Conservation (phyloP, 64 coral and sea anemone species). For the Stichodactyla helianthus region DNA sequence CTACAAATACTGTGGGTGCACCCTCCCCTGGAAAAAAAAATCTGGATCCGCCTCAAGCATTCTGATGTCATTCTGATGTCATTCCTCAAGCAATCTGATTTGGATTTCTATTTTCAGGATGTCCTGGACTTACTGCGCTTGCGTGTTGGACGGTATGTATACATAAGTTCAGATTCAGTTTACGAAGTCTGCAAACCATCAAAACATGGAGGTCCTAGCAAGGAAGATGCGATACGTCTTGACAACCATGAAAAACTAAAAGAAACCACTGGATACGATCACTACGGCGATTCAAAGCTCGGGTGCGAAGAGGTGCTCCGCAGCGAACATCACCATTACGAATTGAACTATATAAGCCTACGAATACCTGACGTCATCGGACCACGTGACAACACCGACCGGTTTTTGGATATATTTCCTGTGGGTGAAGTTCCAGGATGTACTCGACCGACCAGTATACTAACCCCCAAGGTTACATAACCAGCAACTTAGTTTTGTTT, state of each 20-base stretch:
- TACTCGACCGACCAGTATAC: constrained; percentile 40
- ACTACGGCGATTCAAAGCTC: constrained; percentile 60
- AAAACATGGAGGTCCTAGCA: constrained; percentile 54
- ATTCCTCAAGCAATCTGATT: too few relatives aligned
- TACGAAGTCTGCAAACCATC: constrained; percentile 86
- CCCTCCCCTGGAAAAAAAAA: too few relatives aligned
- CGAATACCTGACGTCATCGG: constrained; percentile 61
- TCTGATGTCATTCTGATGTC: too few relatives aligned
- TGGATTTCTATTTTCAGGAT: constrained; percentile 18
- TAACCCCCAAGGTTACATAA: constrained; percentile 49
- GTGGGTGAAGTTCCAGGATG: constrained; percentile 79
- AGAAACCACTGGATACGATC: constrained; percentile 29
- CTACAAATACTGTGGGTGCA: too few relatives aligned
- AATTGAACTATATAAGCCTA: not conserved
- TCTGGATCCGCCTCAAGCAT: too few relatives aligned
- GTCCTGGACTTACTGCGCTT: constrained; percentile 57
- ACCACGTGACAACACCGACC: constrained; percentile 83
- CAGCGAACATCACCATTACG: not conserved
- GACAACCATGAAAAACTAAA: constrained; percentile 47
- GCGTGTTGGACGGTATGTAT: constrained; percentile 70
- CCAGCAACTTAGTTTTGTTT: constrained; percentile 62
- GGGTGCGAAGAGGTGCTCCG: constrained; percentile 8
- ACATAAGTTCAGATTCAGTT: constrained; percentile 85
- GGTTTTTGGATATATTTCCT: constrained; percentile 94
- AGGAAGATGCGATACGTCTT: constrained; percentile 80